These are phyloP conservation scores for Festucalex cinctus DNA, from an alignment of 2,113 vertebrate species.

Conservation along the genomic window DNA sequence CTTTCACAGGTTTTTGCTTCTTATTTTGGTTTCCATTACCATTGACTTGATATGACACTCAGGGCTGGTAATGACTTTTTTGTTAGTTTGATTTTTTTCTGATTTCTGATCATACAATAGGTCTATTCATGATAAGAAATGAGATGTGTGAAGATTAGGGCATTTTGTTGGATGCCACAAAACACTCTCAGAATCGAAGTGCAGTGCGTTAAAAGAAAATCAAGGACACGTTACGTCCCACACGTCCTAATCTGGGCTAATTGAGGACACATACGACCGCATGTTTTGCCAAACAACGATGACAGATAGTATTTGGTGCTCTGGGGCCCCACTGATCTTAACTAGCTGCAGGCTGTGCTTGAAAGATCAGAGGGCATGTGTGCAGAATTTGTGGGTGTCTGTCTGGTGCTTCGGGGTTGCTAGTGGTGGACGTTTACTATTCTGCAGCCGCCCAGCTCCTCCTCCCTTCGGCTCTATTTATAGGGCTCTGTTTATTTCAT, in stretches of 20 bases:
- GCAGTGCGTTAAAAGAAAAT: background rate
- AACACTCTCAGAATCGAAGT: background rate
- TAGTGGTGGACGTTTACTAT: conserved; percentile 60
- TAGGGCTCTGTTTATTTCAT: conserved; percentile 60
- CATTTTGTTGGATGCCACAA: background rate
- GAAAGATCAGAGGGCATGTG: conserved; percentile 25
- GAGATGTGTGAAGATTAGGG: background rate
- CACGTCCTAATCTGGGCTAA: conserved; percentile 11
- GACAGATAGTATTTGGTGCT: conserved; percentile 22
- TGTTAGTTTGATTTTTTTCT: no score
- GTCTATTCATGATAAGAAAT: background rate
- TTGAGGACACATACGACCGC: conserved; percentile 35
- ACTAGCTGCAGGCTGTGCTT: conserved; percentile 17
- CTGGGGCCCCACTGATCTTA: background rate
- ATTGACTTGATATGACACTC: no score
- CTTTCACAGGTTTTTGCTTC: no score
- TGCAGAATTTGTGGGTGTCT: conserved; percentile 16
- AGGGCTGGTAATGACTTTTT: no score
- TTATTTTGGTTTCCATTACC: no score
- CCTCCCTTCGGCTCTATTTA: conserved; percentile 60
- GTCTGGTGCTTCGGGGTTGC: conserved; percentile 29
- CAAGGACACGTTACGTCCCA: background rate
- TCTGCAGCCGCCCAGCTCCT: conserved; percentile 46
- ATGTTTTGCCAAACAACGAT: conserved; percentile 28
- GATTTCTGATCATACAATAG: no score